A percentile compares a stretch with the other conserved stretches of the same genome.
These are phyloP conservation scores for Hephaestus fuliginosus DNA, from an alignment of 2,797 vertebrate species.

Conservation along the genomic window DNA sequence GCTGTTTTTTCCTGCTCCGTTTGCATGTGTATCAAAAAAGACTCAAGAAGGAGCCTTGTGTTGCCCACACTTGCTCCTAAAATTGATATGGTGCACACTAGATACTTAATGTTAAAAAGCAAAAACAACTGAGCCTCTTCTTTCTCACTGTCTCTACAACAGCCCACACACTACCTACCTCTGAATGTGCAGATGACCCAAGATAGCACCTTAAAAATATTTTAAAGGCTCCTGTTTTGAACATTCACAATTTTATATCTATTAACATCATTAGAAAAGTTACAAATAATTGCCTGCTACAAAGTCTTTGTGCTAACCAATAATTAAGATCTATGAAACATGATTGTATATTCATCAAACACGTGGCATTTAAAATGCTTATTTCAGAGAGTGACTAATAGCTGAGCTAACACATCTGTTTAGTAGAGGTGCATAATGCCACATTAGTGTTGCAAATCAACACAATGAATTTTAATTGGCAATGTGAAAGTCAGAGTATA, in stretches of 20 bases:
- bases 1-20: not conserved
- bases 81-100: constrained; percentile 24
- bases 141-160: constrained; percentile 40
- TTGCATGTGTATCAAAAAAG: constrained; percentile 11
- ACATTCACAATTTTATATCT: constrained; percentile 6
- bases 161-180: constrained; percentile 47
- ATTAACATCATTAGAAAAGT: constrained; percentile 21
- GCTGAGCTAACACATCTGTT: constrained; percentile 30
- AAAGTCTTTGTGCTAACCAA: constrained; percentile 12
- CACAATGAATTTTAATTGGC: constrained; percentile 44
- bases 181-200: constrained; percentile 42
- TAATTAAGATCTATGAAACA: constrained; percentile 50
- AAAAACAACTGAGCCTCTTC: constrained; percentile 23
- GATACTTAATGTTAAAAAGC: constrained; percentile 52
- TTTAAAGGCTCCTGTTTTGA: constrained; percentile 26
- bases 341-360: constrained; percentile 33
- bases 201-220: constrained; percentile 31
- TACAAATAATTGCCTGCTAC: constrained; percentile 24
- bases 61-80: constrained; percentile 59
- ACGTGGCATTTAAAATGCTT: constrained; percentile 29
- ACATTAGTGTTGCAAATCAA: constrained; percentile 56
- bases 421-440: constrained; percentile 42
- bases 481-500: constrained; percentile 17
- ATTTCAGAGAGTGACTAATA: constrained; percentile 43
- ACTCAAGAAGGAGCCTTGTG: constrained; percentile 25